A percentile compares a stretch with the other conserved stretches of the same genome.
phyloP scores from a whole-genome alignment of 30 jellyfish, hydroid and myxozoan species.

The Pelagia noctiluca region DNA sequence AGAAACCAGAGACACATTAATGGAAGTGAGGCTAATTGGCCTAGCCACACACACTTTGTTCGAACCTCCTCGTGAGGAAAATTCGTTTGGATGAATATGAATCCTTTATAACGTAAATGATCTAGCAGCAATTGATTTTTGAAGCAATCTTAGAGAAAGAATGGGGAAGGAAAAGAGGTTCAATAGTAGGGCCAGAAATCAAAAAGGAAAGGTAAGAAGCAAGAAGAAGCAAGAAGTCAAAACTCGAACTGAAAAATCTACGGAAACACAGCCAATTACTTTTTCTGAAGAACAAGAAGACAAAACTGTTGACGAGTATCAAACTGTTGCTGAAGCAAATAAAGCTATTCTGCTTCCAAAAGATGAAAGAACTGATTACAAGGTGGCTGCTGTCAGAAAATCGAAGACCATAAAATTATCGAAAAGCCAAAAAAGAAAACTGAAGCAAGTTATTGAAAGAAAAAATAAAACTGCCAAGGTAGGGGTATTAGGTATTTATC shows the following conservation, averaged over 20 bases:
- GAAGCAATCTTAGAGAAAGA: background rate
- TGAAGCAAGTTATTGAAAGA: conserved; percentile 71
- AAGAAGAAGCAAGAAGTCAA: background rate
- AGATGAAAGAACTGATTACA: background rate
- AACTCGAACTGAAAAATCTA: background rate
- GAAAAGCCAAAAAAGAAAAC: conserved; percentile 72
- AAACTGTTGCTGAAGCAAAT: conserved; percentile 4
- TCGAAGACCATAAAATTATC: conserved; percentile 48
- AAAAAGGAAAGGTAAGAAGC: background rate
- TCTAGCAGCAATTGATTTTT: background rate
- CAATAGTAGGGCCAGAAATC: background rate
- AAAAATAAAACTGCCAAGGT: conserved; percentile 86
- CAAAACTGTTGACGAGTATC: too few relatives aligned
- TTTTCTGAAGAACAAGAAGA: background rate
- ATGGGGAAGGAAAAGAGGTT: background rate
- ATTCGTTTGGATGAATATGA: background rate
- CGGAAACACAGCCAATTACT: background rate
- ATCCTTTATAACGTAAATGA: background rate
- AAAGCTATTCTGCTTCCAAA: background rate
- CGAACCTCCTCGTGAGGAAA: background rate
- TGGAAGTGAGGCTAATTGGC: background rate
- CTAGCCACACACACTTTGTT: background rate
- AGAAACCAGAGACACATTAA: too few relatives aligned
- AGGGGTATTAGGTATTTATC: background rate
- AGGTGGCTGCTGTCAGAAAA: too few relatives aligned